Conservation (phyloP, 64 coral and sea anemone species). For the Actinia tenebrosa region DNA sequence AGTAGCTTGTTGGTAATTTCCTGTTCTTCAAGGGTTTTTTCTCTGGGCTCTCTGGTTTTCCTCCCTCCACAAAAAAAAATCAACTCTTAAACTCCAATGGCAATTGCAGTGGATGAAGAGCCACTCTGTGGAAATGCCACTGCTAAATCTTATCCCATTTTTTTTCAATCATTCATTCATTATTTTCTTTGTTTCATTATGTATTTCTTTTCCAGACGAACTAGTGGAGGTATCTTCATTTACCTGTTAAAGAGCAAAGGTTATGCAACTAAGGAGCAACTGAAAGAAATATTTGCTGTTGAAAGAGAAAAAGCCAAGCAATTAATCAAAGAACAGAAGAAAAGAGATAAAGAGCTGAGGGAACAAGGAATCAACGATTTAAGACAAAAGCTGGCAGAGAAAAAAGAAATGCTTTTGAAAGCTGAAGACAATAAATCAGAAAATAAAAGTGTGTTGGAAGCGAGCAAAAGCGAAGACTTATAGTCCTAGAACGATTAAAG, state of each 20-base stretch:
- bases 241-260: constrained; percentile 59
- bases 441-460: background rate
- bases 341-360: constrained; percentile 25
- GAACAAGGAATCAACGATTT: constrained; percentile 28
- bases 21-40: no score
- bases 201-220: constrained; percentile 49
- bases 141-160: no score
- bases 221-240: constrained; percentile 90
- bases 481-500: no score
- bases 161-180: no score
- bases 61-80: no score
- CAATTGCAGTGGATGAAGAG: no score
- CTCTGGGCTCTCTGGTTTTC: no score
- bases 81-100: no score
- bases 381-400: constrained; percentile 24
- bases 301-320: constrained; percentile 55
- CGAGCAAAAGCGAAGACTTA: background rate
- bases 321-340: constrained; percentile 53
- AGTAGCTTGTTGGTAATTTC: no score
- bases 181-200: no score
- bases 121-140: no score
- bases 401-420: background rate
- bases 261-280: constrained; percentile 85
- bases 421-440: background rate
- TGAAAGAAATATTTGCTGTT: constrained; percentile 75